Conservation (phyloP, 1,140 invertebrate species). For the Lethrus apterus region DNA sequence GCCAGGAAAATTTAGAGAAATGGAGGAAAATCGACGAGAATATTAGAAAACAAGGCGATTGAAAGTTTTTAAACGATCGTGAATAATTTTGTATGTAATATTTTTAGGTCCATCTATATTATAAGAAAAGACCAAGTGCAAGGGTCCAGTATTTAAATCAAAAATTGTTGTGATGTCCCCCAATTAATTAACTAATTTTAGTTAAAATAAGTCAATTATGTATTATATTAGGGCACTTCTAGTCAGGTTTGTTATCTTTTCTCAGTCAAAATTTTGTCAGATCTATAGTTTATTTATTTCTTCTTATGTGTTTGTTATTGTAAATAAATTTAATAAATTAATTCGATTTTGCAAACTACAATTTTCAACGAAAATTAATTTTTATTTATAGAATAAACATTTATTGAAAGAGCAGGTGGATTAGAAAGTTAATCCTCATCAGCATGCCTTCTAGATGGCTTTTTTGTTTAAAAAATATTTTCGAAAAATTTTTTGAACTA, state of each 20-base stretch:
- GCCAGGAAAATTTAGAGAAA: slow-evolving; percentile 48
- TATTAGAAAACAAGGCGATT: slow-evolving; percentile 15
- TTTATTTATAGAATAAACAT: no score
- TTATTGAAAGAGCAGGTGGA: no score
- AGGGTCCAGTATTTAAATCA: no score
- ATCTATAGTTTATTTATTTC: no score
- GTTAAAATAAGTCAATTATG: background rate
- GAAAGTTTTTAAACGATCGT: no score
- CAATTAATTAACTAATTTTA: background rate
- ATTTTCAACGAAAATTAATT: background rate
- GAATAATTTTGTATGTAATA: no score
- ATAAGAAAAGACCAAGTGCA: no score
- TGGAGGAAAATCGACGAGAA: slow-evolving; percentile 49
- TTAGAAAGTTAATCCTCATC: no score
- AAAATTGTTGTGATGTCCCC: background rate
- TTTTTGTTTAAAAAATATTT: no score
- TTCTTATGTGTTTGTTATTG: background rate
- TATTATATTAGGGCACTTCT: background rate
- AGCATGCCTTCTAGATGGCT: no score
- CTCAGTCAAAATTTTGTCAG: background rate
- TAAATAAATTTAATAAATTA: background rate
- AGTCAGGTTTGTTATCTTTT: background rate
- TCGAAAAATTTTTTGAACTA: no score
- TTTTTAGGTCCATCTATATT: no score
- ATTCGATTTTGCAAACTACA: background rate